Evolutionary conservation across 30 jellyfish, hydroid and myxozoan species (phyloP).

Genomic region (Sanderia malayensis): DNA sequence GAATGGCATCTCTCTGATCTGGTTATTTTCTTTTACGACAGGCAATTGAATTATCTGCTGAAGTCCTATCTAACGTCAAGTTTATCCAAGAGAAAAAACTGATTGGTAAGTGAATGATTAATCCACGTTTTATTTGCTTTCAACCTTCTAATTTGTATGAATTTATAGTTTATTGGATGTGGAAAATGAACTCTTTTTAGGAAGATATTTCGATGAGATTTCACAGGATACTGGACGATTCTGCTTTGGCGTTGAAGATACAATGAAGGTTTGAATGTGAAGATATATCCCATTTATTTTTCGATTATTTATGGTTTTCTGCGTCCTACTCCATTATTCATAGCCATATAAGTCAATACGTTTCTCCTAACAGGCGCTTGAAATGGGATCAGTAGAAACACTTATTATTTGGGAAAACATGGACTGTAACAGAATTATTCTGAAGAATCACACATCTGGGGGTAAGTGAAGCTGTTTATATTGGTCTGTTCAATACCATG

Average conservation of each 20-base stretch:
- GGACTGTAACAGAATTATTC: slow-evolving; percentile 78
- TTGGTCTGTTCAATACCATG: too few relatives aligned
- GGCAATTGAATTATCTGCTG: slow-evolving; percentile 98
- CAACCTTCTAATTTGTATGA: too few relatives aligned
- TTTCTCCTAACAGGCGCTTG: slow-evolving; percentile 71
- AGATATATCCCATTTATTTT: not conserved
- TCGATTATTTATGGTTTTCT: not conserved
- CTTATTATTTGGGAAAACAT: slow-evolving; percentile 98
- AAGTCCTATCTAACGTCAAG: slow-evolving; percentile 89
- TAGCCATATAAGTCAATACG: not conserved
- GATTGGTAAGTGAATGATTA: too few relatives aligned
- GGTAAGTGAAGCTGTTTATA: too few relatives aligned
- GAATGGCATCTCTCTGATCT: not conserved
- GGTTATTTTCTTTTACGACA: not conserved
- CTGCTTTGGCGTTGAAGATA: slow-evolving; percentile 98
- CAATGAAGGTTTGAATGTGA: slow-evolving; percentile 72
- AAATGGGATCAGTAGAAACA: slow-evolving; percentile 98
- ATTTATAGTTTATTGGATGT: too few relatives aligned
- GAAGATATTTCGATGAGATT: slow-evolving; percentile 93
- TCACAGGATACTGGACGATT: slow-evolving; percentile 96
- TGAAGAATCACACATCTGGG: slow-evolving; percentile 82
- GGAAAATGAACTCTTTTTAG: too few relatives aligned
- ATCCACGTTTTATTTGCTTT: too few relatives aligned
- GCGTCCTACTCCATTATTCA: not conserved
- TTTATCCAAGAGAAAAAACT: slow-evolving; percentile 95